Conservation (phyloP, 2,888 invertebrate genomes). For the Choreutis nemorana region DNA sequence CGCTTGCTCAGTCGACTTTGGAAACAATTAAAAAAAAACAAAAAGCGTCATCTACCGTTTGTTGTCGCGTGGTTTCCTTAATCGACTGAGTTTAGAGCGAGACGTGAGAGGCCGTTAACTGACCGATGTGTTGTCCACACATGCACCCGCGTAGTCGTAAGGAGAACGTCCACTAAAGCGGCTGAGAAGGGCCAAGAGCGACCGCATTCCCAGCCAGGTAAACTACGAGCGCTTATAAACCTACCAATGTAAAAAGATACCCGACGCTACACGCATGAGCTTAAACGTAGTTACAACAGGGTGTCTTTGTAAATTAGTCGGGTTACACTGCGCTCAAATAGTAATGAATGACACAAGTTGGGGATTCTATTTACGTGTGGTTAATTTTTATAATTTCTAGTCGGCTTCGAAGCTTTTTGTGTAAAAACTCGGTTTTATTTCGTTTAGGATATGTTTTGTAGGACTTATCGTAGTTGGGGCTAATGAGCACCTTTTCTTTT, state of each 20-base stretch:
- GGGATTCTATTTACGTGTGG: not conserved
- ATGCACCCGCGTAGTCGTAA: constrained; percentile 66
- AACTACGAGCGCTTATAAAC: constrained; percentile 48
- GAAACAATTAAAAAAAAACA: constrained; percentile 14
- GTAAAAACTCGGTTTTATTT: constrained; percentile 4
- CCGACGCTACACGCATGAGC: constrained; percentile 51
- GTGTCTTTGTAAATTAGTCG: constrained; percentile 33
- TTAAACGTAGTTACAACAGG: constrained; percentile 27
- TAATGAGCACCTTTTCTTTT: constrained; percentile 37
- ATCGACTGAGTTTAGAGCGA: constrained; percentile 26
- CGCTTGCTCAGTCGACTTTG: constrained; percentile 39
- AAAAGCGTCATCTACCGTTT: not conserved
- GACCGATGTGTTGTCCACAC: constrained; percentile 64
- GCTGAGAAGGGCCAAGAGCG: constrained; percentile 67
- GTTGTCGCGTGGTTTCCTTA: constrained; percentile 21
- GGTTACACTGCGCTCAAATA: constrained; percentile 42
- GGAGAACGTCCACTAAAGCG: constrained; percentile 67
- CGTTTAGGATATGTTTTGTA: constrained; percentile 5
- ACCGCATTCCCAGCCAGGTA: constrained; percentile 68
- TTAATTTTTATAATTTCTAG: constrained; percentile 11
- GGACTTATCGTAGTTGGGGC: constrained; percentile 32
- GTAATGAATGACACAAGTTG: not conserved
- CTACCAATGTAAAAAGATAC: constrained; percentile 38
- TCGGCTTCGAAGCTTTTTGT: constrained; percentile 9
- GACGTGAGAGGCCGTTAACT: constrained; percentile 39